These are phyloP conservation scores for Trematocara stigmaticum DNA, from an alignment of 2,113 vertebrate genomes.

Conservation along the genomic window DNA sequence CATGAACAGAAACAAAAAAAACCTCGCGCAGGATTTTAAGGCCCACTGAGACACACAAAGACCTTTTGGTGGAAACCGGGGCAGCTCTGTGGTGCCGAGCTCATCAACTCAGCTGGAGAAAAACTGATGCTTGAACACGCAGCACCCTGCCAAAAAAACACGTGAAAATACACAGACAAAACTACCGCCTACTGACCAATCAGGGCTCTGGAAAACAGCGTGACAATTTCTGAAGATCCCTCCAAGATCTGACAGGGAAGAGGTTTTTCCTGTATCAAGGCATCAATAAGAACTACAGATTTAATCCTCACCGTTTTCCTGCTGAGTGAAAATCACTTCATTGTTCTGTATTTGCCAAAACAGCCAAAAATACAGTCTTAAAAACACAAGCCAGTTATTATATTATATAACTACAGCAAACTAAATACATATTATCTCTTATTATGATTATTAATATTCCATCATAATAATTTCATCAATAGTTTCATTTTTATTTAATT, in stretches of 20 bases:
- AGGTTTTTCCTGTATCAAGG: neutral
- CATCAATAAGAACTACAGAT: neutral
- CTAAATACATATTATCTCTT: neutral
- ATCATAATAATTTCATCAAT: neutral
- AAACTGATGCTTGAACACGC: neutral
- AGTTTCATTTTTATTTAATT: neutral
- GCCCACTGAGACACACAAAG: neutral
- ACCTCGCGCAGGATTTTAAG: neutral
- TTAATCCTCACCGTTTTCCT: neutral
- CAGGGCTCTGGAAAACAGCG: neutral
- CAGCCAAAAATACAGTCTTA: neutral
- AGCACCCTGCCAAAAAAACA: neutral
- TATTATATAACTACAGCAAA: neutral
- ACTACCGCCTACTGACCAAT: neutral
- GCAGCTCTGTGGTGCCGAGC: neutral
- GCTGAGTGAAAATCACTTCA: neutral
- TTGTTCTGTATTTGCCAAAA: neutral
- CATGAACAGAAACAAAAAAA: neutral
- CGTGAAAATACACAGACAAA: neutral
- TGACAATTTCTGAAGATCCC: neutral
- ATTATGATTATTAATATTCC: neutral
- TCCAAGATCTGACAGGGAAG: neutral
- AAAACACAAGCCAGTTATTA: neutral
- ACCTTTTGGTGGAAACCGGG: neutral
- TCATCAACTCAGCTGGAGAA: neutral